Percentiles rank a stretch among this genome's conserved stretches.
These are phyloP conservation scores for Leptinotarsa texana DNA, from an alignment of 1,140 invertebrate genomes.

Conservation along the genomic window DNA sequence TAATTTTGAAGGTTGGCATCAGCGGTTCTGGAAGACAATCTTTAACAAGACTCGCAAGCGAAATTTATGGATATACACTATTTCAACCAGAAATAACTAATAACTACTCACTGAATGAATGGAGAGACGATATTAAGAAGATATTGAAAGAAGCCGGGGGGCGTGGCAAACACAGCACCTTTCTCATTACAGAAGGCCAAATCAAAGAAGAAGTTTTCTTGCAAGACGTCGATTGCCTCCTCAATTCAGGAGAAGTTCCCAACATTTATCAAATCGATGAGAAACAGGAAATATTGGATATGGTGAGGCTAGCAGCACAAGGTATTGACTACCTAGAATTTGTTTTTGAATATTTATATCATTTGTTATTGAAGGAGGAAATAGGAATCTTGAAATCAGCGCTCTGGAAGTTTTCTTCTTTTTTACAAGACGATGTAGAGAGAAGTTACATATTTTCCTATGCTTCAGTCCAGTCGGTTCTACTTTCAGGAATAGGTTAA, in stretches of 20 bases:
- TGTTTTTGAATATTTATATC: not conserved
- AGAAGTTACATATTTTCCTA: slow-evolving; percentile 86
- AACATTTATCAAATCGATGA: slow-evolving; percentile 88
- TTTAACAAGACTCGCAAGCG: slow-evolving; percentile 75
- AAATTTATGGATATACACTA: slow-evolving; percentile 73
- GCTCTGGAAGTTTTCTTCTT: slow-evolving; percentile 79
- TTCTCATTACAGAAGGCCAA: slow-evolving; percentile 85
- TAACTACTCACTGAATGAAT: slow-evolving; percentile 79
- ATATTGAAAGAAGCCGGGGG: slow-evolving; percentile 81
- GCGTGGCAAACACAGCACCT: slow-evolving; percentile 70
- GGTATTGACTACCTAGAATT: slow-evolving; percentile 44
- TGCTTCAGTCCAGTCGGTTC: slow-evolving; percentile 91
- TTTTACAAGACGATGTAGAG: slow-evolving; percentile 82
- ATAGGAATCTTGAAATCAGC: slow-evolving; percentile 79
- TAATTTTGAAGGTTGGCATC: slow-evolving; percentile 66
- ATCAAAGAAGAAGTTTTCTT: slow-evolving; percentile 87
- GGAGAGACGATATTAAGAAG: slow-evolving; percentile 87
- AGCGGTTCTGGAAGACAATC: slow-evolving; percentile 89
- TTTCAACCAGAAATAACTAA: slow-evolving; percentile 90
- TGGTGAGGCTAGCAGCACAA: slow-evolving; percentile 74
- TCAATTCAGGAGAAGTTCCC: slow-evolving; percentile 86
- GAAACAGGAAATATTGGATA: slow-evolving; percentile 84
- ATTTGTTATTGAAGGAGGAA: slow-evolving; percentile 58
- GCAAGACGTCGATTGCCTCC: slow-evolving; percentile 84
- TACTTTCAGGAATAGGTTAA: slow-evolving; percentile 76